These are phyloP conservation scores for Nansenia antarctica DNA, from an alignment of 2,113 vertebrate genomes.

Conservation along the genomic window DNA sequence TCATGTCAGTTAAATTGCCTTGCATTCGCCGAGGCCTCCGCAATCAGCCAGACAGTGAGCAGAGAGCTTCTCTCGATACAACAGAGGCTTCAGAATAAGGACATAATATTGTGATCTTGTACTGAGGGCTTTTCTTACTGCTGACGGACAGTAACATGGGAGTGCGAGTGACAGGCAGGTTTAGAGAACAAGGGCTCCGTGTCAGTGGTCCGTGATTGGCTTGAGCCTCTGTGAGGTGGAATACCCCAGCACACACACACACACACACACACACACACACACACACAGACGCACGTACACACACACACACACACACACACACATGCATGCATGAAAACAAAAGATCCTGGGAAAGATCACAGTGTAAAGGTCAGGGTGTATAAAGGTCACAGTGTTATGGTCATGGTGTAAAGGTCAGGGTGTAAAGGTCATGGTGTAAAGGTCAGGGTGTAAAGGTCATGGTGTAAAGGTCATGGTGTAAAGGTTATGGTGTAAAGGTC, in stretches of 20 bases:
- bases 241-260: too few species aligned
- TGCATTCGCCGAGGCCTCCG: slow-evolving; percentile 11
- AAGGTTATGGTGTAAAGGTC: background rate
- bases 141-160: too few species aligned
- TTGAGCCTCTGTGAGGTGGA: background rate
- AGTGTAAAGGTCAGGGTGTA: too few species aligned
- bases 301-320: too few species aligned
- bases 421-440: too few species aligned
- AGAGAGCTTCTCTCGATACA: background rate
- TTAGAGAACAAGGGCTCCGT: background rate
- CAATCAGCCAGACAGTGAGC: slow-evolving; percentile 45
- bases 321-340: background rate
- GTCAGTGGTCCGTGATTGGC: background rate
- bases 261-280: too few species aligned
- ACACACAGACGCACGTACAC: too few species aligned
- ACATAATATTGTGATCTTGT: background rate
- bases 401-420: background rate
- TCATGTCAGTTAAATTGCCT: slow-evolving; percentile 34
- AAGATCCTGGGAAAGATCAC: slow-evolving; percentile 34
- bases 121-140: background rate
- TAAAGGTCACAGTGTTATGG: background rate
- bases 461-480: too few species aligned
- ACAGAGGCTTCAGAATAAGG: background rate
- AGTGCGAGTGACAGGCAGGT: background rate
- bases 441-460: background rate